phyloP scores from a whole-genome alignment of 2,797 vertebrate genomes.

The Heliangelus exortis region DNA sequence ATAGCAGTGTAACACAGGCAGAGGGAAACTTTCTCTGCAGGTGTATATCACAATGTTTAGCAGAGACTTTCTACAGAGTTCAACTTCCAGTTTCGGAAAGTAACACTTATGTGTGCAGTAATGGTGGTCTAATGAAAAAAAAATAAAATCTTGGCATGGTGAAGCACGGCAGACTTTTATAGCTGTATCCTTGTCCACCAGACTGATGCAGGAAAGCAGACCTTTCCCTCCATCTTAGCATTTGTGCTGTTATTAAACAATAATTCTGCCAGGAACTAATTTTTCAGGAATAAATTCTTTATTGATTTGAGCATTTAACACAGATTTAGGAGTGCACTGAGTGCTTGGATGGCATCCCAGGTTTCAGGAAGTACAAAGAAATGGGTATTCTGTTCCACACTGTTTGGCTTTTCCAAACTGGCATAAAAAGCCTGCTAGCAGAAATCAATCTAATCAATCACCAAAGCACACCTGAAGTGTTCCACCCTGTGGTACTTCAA shows the following conservation, averaged over 20 bases:
- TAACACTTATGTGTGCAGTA: not conserved
- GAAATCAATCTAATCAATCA: not conserved
- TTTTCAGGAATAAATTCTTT: not conserved
- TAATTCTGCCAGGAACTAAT: not conserved
- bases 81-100: not conserved
- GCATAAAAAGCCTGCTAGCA: not conserved
- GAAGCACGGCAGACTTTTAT: not conserved
- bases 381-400: not conserved
- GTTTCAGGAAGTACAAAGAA: not conserved
- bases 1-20: too few relatives aligned
- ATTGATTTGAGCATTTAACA: not conserved
- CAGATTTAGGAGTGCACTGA: not conserved
- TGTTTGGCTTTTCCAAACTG: not conserved
- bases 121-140: not conserved
- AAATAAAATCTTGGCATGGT: not conserved
- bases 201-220: not conserved
- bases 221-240: not conserved
- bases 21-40: not conserved
- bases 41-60: fast-evolving
- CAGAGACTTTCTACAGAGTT: not conserved
- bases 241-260: not conserved
- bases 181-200: not conserved
- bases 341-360: fast-evolving
- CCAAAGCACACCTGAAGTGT: not conserved
- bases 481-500: fast-evolving